Evolutionary conservation across 1,140 invertebrate genomes (phyloP).

Genomic region (Mactra quadrangularis): DNA sequence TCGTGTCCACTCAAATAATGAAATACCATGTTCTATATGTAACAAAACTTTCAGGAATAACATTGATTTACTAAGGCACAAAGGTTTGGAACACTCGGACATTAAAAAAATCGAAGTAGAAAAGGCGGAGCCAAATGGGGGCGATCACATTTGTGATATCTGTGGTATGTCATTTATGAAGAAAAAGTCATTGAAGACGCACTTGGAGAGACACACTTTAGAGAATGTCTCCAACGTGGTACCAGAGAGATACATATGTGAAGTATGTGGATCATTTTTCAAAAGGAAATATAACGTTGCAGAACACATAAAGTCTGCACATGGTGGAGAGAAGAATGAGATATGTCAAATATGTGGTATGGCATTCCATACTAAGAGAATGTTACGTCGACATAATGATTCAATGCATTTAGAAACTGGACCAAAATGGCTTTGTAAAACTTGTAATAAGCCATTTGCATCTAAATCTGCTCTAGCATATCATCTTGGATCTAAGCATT

Average conservation of each 20-base stretch:
- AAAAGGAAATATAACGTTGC: constrained; percentile 3
- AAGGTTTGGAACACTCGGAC: constrained; percentile 17
- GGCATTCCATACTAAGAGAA: neutral
- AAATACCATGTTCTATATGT: constrained; percentile 9
- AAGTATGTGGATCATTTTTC: constrained; percentile 23
- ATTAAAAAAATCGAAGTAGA: neutral
- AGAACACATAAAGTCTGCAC: neutral
- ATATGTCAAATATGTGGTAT: constrained; percentile 42
- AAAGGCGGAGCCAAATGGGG: neutral
- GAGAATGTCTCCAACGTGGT: neutral
- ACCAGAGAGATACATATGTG: constrained; percentile 8
- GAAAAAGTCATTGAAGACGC: constrained; percentile 10
- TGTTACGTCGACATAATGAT: neutral
- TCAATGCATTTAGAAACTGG: neutral
- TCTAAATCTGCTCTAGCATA: constrained; percentile 14
- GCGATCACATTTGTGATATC: constrained; percentile 30
- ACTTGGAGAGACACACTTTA: constrained; percentile 12
- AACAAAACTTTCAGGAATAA: constrained; percentile 21
- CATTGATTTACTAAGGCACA: constrained; percentile 14
- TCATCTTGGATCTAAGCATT: constrained; percentile 42
- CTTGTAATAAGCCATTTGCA: constrained; percentile 31
- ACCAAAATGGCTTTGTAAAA: constrained; percentile 22
- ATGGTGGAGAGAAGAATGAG: neutral
- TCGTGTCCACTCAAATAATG: constrained; percentile 7
- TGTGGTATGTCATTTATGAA: constrained; percentile 16